Percentiles rank a stretch among this genome's conserved stretches.
Conservation (phyloP, 2,888 invertebrate species). For the Ophonus ardosiacus region DNA sequence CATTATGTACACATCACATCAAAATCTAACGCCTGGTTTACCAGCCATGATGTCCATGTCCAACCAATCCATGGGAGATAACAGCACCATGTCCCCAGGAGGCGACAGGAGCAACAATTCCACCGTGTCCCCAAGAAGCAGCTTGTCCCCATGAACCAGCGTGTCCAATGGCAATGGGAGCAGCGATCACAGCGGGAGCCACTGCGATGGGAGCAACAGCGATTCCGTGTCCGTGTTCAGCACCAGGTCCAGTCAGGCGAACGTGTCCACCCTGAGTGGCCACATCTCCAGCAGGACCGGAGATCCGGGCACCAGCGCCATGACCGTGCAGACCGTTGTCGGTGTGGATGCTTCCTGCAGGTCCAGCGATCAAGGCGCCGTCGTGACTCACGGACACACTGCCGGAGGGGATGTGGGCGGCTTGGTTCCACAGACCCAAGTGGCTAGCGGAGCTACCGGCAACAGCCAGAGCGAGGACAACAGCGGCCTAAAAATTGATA, state of each 20-base stretch:
- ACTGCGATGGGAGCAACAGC: conserved; percentile 2
- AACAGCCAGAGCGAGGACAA: conserved; percentile 45
- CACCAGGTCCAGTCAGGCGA: conserved; percentile 12
- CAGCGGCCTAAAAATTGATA: conserved; percentile 11
- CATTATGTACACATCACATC: conserved; percentile 2
- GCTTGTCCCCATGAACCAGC: neutral
- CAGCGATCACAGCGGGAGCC: conserved; percentile 22
- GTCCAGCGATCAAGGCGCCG: too few relatives aligned
- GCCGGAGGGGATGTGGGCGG: conserved; percentile 24
- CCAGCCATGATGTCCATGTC: conserved; percentile 64
- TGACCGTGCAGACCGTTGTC: too few relatives aligned
- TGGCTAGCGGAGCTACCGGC: conserved; percentile 47
- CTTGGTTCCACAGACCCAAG: conserved; percentile 19
- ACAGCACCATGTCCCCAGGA: conserved; percentile 44
- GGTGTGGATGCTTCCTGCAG: too few relatives aligned
- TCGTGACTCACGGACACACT: too few relatives aligned
- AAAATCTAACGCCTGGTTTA: conserved; percentile 31
- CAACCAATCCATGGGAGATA: conserved; percentile 65
- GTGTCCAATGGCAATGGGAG: neutral
- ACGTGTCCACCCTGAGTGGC: too few relatives aligned
- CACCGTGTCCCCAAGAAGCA: conserved; percentile 24
- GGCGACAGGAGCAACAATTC: conserved; percentile 1
- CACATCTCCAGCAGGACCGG: too few relatives aligned
- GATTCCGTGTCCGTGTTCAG: conserved; percentile 24
- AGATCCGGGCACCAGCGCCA: too few relatives aligned